Conservation (phyloP, 1,140 invertebrate species). For the Brachionus calyciflorus region DNA sequence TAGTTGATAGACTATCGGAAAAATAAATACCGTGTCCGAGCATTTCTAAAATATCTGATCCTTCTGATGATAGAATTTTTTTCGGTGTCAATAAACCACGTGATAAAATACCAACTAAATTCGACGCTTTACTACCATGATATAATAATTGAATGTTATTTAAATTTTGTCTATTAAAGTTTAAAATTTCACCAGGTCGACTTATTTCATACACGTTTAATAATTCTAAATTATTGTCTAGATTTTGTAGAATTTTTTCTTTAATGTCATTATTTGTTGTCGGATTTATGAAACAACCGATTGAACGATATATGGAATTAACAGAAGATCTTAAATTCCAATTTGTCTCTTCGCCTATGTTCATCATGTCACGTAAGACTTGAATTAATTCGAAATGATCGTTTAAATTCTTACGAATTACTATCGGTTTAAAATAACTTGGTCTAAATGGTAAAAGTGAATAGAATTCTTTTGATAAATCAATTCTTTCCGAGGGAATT, state of each 20-base stretch:
- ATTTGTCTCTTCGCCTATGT: slow-evolving; percentile 54
- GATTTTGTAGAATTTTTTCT: slow-evolving; percentile 46
- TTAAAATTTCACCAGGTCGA: slow-evolving; percentile 51
- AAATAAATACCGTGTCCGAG: slow-evolving; percentile 60
- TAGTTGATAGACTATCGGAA: slow-evolving; percentile 53
- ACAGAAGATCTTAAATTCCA: slow-evolving; percentile 51
- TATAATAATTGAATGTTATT: slow-evolving; percentile 51
- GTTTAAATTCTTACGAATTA: neutral
- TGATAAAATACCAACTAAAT: slow-evolving; percentile 59
- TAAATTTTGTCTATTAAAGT: slow-evolving; percentile 48
- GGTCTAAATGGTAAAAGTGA: neutral
- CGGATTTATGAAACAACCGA: slow-evolving; percentile 53
- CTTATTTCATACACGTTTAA: slow-evolving; percentile 52
- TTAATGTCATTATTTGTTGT: slow-evolving; percentile 48
- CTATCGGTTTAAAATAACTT: neutral
- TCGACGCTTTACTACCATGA: slow-evolving; percentile 54
- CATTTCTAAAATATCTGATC: slow-evolving; percentile 50
- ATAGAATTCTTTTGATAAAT: slow-evolving; percentile 25
- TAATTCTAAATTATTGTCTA: slow-evolving; percentile 48
- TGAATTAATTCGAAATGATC: slow-evolving; percentile 48
- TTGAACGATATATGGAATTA: slow-evolving; percentile 54
- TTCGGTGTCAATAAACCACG: slow-evolving; percentile 57
- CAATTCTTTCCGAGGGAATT: slow-evolving; percentile 15
- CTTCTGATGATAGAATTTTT: slow-evolving; percentile 52
- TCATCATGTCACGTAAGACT: slow-evolving; percentile 56